Evolutionary conservation across 2,888 invertebrate genomes (phyloP), one percentile per base, ranked within the genome.

Genomic region (Mesorhabditis sp.): DNA sequence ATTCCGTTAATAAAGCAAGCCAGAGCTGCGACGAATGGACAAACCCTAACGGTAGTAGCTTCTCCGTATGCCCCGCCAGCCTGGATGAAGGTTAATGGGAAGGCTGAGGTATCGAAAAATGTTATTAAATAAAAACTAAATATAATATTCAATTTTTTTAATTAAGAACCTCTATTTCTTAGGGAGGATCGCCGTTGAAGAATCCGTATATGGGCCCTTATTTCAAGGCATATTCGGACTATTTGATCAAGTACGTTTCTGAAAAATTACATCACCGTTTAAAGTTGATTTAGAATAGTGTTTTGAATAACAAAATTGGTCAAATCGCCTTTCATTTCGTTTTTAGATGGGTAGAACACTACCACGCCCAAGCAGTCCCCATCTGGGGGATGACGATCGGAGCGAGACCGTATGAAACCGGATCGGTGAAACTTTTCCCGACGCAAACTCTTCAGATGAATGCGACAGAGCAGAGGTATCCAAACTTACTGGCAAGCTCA

Each of bases 351-450:
- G n/a, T 50, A 13, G 10, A 50, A n/a, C n/a, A 50, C 58, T 50
- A 50, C 58, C 7, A 50, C 7, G 58, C 58, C n/a, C 10, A 50
- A 2, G 58, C 1, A 1, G n/a, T 50, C n/a, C 58, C 58, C 1
- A 50, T 50, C n/a, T 50, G 58, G 58, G 58, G 58, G 58, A 10
- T 50, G n/a, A 50, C 58, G n/a, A 50, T 50, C n/a, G 58, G 58
- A 50, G 58, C 58, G 2, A 50, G 58, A 2, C 58, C 58, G 10
- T 50, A 50, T 50, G 58, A 50, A n/a, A 50, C 58, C n/a, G 58
- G 58, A 50, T 13, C 10, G 7, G 58, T 13, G 7, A 50, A 50
- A n/a, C 7, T 13, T n/a, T 50, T 13, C 58, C 58, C 58, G 58
- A 50, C 58, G 7, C 58, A 50, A n/a, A 50, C 58, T 10, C n/a